Evolutionary conservation across 2,888 invertebrate genomes (phyloP).

Genomic region (Ommatoiulus sabulosus): DNA sequence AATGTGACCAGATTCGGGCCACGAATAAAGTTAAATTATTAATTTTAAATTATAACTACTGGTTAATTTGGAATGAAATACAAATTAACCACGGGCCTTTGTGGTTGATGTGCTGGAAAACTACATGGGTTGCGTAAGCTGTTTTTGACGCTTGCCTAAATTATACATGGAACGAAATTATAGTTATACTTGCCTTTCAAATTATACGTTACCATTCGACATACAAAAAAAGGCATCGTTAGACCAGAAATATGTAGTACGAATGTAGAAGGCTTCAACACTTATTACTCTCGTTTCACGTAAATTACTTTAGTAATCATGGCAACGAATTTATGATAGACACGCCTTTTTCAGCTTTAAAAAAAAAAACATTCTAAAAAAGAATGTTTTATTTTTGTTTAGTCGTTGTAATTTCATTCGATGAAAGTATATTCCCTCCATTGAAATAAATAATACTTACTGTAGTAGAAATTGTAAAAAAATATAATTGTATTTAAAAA

Average conservation of each 20-base stretch:
- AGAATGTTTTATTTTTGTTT: too few species aligned
- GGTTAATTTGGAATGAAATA: not conserved
- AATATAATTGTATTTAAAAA: too few species aligned
- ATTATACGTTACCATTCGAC: not conserved
- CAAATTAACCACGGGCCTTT: not conserved
- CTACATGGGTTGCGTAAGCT: too few species aligned
- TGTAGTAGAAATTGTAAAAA: too few species aligned
- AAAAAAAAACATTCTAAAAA: too few species aligned
- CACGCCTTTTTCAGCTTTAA: too few species aligned
- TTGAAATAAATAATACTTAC: too few species aligned
- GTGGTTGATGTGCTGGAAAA: slow-evolving; percentile 11
- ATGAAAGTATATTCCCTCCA: too few species aligned
- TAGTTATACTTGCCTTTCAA: not conserved
- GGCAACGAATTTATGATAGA: not conserved
- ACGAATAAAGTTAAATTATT: not conserved
- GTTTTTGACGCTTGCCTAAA: not conserved
- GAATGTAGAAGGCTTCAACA: not conserved
- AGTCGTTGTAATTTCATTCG: too few species aligned
- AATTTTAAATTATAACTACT: not conserved
- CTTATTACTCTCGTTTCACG: not conserved
- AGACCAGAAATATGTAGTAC: not conserved
- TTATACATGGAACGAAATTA: not conserved
- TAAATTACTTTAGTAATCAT: not conserved
- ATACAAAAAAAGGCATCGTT: not conserved
- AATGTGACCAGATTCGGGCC: not conserved